Evolutionary conservation across 2,888 invertebrate species (phyloP).

Genomic region (Drosophila nigritarsus): DNA sequence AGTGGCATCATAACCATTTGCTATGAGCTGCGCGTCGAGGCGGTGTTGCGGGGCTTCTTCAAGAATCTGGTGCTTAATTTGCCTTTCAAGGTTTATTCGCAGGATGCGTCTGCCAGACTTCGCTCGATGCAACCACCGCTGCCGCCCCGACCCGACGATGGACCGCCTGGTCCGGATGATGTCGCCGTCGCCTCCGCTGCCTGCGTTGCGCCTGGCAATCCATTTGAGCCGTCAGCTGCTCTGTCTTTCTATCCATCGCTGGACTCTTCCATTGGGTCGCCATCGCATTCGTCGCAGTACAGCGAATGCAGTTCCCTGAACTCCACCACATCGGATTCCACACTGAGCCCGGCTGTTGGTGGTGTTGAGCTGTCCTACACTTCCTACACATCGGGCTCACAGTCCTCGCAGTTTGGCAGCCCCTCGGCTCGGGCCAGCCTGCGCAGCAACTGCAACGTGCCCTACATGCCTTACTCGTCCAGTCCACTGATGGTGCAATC

Average conservation of each 20-base stretch:
- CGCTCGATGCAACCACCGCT: slow-evolving; percentile 58
- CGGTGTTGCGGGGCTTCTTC: slow-evolving; percentile 83
- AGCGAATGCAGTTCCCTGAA: slow-evolving; percentile 83
- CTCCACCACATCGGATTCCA: slow-evolving; percentile 83
- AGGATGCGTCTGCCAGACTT: slow-evolving; percentile 56
- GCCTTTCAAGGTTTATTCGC: slow-evolving; percentile 82
- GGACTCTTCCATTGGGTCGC: slow-evolving; percentile 81
- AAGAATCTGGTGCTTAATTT: slow-evolving; percentile 83
- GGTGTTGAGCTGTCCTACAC: slow-evolving; percentile 69
- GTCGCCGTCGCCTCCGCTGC: not conserved
- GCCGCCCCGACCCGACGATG: slow-evolving; percentile 62
- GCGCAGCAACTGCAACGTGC: slow-evolving; percentile 75
- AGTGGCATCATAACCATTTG: slow-evolving; percentile 82
- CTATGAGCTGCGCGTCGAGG: slow-evolving; percentile 84
- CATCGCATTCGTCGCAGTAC: slow-evolving; percentile 82
- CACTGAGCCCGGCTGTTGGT: slow-evolving; percentile 82
- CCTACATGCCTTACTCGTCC: slow-evolving; percentile 82
- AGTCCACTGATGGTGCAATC: slow-evolving; percentile 83
- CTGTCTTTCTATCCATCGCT: slow-evolving; percentile 70
- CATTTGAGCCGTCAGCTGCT: slow-evolving; percentile 72
- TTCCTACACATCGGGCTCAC: slow-evolving; percentile 75
- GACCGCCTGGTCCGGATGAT: slow-evolving; percentile 57
- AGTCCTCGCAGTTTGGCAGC: slow-evolving; percentile 80
- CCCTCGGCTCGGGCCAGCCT: slow-evolving; percentile 78
- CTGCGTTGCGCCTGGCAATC: slow-evolving; percentile 64